Percentiles rank a stretch among this genome's conserved stretches.
Evolutionary conservation across 2,113 vertebrate genomes (phyloP).

Genomic region (Clarias magur): DNA sequence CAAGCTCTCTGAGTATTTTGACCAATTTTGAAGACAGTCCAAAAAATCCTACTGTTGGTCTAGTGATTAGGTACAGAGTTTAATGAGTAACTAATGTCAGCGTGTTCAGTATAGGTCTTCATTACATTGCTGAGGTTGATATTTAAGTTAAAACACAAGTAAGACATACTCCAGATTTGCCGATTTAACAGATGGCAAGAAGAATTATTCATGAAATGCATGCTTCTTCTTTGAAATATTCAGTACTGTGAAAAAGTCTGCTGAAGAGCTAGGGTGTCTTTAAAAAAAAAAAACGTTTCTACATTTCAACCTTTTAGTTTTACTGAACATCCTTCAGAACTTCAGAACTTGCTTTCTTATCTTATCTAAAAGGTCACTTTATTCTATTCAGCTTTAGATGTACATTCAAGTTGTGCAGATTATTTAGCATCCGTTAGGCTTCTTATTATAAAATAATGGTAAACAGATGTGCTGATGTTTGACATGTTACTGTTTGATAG

Average conservation of each 20-base stretch:
- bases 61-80: not conserved
- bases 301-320: too few species aligned
- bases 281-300: too few species aligned
- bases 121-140: not conserved
- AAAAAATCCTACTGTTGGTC: not conserved
- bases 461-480: not conserved
- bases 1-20: not conserved
- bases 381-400: not conserved
- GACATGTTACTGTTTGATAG: conserved; percentile 58
- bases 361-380: too few species aligned
- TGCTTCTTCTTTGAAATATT: not conserved
- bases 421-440: not conserved
- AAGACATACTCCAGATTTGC: not conserved
- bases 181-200: not conserved
- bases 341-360: too few species aligned
- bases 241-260: too few species aligned
- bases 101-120: not conserved
- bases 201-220: not conserved
- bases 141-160: too few species aligned
- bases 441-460: not conserved
- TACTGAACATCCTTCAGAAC: too few species aligned
- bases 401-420: not conserved
- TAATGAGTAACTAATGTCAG: not conserved
- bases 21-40: not conserved
- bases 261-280: too few species aligned